Evolutionary conservation across 2,113 vertebrate species (phyloP).

Genomic region (Nerophis lumbriciformis): DNA sequence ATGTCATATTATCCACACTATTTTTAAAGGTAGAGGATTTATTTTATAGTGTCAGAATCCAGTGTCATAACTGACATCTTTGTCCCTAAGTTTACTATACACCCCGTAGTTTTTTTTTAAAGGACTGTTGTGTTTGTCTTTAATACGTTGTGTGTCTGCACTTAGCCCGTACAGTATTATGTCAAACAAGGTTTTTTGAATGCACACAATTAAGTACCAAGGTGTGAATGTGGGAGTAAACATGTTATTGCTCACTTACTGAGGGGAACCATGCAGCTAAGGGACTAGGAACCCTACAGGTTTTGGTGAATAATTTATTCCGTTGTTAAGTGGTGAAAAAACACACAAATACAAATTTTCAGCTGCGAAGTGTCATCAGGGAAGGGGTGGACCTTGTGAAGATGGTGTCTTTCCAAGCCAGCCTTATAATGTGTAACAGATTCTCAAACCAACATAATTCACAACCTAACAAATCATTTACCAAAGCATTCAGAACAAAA

Average conservation of each 20-base stretch:
- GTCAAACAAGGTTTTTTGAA: slow-evolving; percentile 11
- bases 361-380: neutral
- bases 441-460: slow-evolving; percentile 38
- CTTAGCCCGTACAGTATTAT: slow-evolving; percentile 50
- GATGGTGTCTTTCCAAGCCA: slow-evolving; percentile 30
- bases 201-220: slow-evolving; percentile 61
- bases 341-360: neutral
- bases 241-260: slow-evolving; percentile 6
- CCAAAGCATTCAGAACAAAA: slow-evolving; percentile 33
- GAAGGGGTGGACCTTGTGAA: slow-evolving; percentile 17
- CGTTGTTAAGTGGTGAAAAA: neutral
- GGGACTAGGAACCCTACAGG: neutral
- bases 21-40: neutral
- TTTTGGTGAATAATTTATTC: neutral
- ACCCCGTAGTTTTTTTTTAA: neutral
- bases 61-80: neutral
- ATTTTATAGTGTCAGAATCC: neutral
- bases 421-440: slow-evolving; percentile 58
- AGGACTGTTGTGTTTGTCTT: slow-evolving; percentile 28
- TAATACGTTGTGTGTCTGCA: slow-evolving; percentile 27
- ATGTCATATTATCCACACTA: neutral
- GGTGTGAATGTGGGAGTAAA: slow-evolving; percentile 23
- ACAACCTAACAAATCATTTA: slow-evolving; percentile 57
- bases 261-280: neutral
- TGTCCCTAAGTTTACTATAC: too few species aligned